A percentile compares a stretch with the other conserved stretches of the same genome.
Conservation (phyloP, 1,140 invertebrate genomes). For the Pseudomyrmex concolor region DNA sequence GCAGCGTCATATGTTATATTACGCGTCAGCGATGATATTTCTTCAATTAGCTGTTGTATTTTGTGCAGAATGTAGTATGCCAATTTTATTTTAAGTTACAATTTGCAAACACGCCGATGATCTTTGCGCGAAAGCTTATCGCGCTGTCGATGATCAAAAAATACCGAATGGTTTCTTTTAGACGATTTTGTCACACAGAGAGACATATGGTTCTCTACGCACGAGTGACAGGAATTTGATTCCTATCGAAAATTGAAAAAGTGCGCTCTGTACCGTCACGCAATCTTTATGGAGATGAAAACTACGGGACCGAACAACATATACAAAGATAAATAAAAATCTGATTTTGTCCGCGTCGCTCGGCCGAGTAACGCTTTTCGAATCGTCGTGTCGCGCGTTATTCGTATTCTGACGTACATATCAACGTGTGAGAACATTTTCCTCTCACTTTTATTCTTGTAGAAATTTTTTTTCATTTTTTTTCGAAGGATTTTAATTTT, state of each 20-base stretch:
- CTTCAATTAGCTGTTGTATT: slow-evolving; percentile 44
- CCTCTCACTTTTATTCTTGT: neutral
- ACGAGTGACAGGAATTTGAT: slow-evolving; percentile 65
- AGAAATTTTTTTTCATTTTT: neutral
- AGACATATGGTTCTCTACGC: slow-evolving; percentile 1
- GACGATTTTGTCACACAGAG: slow-evolving; percentile 14
- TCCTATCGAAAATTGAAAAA: slow-evolving; percentile 72
- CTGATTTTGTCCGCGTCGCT: slow-evolving; percentile 53
- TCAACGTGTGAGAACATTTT: slow-evolving; percentile 5
- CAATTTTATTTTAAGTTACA: slow-evolving; percentile 15
- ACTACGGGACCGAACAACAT: slow-evolving; percentile 36
- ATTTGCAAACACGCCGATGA: slow-evolving; percentile 23
- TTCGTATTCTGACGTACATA: slow-evolving; percentile 55
- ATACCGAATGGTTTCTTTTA: slow-evolving; percentile 30
- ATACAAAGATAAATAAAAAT: slow-evolving; percentile 52
- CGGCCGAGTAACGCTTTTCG: slow-evolving; percentile 40
- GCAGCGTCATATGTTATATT: neutral
- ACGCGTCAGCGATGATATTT: slow-evolving; percentile 27
- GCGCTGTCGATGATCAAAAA: slow-evolving; percentile 1
- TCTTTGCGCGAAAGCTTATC: slow-evolving; percentile 31
- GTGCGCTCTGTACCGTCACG: neutral
- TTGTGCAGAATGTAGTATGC: slow-evolving; percentile 17
- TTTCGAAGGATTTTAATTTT: neutral
- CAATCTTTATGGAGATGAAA: slow-evolving; percentile 72
- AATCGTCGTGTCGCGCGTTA: slow-evolving; percentile 58